These are phyloP conservation scores for Amphiprion percula DNA, from an alignment of 2,113 vertebrate genomes.

Conservation along the genomic window DNA sequence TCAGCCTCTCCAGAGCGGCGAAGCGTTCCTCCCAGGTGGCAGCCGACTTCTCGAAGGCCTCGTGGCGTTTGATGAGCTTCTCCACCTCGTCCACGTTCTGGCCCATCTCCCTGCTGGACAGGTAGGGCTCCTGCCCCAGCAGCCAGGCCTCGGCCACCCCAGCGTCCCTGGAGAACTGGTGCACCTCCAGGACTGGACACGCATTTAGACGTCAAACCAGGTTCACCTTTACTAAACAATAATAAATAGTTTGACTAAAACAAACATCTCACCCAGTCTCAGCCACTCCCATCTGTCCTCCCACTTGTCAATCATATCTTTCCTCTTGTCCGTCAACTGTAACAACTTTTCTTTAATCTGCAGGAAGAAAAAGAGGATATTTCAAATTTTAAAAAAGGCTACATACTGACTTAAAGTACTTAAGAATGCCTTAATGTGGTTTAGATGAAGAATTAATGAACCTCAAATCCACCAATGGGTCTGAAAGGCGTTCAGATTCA, in stretches of 20 bases:
- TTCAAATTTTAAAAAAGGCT: too few relatives aligned
- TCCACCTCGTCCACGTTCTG: slow-evolving; percentile 98
- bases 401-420: too few relatives aligned
- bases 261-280: slow-evolving; percentile 89
- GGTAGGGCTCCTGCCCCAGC: slow-evolving; percentile 96
- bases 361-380: neutral
- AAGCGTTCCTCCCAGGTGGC: slow-evolving; percentile 99
- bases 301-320: slow-evolving; percentile 98
- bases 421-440: too few relatives aligned
- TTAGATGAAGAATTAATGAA: too few relatives aligned
- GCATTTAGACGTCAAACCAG: neutral
- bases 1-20: slow-evolving; percentile 94
- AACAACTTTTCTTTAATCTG: slow-evolving; percentile 96
- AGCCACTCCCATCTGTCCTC: slow-evolving; percentile 97
- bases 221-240: neutral
- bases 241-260: too few relatives aligned
- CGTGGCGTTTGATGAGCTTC: slow-evolving; percentile 97
- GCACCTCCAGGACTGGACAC: slow-evolving; percentile 78
- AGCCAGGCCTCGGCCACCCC: slow-evolving; percentile 98
- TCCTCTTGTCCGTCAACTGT: slow-evolving; percentile 95
- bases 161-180: slow-evolving; percentile 91
- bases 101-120: slow-evolving; percentile 95
- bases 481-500: too few relatives aligned
- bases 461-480: too few relatives aligned
- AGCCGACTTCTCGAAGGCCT: slow-evolving; percentile 98